Evolutionary conservation across 2,888 invertebrate genomes (phyloP).

Genomic region (Chrysotoxum bicinctum): DNA sequence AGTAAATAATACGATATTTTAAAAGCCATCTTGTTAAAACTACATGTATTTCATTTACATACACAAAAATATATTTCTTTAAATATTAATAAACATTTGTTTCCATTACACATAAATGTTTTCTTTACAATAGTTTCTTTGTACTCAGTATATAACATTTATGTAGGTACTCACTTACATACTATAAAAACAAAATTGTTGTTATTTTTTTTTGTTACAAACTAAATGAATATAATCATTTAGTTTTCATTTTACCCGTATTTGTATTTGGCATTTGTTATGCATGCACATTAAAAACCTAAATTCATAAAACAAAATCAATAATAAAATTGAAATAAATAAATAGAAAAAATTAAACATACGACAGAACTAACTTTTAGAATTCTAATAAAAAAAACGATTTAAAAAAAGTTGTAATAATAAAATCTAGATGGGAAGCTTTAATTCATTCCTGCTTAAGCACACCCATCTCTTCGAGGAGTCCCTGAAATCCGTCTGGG

Average conservation of each 20-base stretch:
- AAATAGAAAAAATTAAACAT: slow-evolving; percentile 28
- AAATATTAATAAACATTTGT: slow-evolving; percentile 11
- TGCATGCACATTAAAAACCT: slow-evolving; percentile 29
- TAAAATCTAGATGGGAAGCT: not conserved
- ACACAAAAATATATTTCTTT: slow-evolving; percentile 35
- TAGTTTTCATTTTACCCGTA: slow-evolving; percentile 59
- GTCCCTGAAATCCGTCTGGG: slow-evolving; percentile 89
- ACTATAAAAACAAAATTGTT: slow-evolving; percentile 15
- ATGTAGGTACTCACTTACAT: slow-evolving; percentile 31
- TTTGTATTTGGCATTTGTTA: slow-evolving; percentile 56
- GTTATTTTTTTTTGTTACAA: not conserved
- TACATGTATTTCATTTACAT: slow-evolving; percentile 40
- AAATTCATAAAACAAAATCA: slow-evolving; percentile 10
- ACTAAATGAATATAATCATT: slow-evolving; percentile 30
- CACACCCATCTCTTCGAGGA: slow-evolving; percentile 89
- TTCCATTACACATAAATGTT: slow-evolving; percentile 2
- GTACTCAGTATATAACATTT: slow-evolving; percentile 48
- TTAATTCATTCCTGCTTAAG: slow-evolving; percentile 85
- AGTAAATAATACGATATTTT: not conserved
- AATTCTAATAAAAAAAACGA: slow-evolving; percentile 20
- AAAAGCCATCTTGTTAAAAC: not conserved
- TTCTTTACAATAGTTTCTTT: slow-evolving; percentile 40
- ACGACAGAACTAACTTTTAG: slow-evolving; percentile 5
- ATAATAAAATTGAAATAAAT: slow-evolving; percentile 1
- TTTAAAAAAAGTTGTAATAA: slow-evolving; percentile 6